Evolutionary conservation across 2,113 vertebrate genomes (phyloP), one percentile per base, ranked within the genome.

Genomic region (Larimichthys polyactis): DNA sequence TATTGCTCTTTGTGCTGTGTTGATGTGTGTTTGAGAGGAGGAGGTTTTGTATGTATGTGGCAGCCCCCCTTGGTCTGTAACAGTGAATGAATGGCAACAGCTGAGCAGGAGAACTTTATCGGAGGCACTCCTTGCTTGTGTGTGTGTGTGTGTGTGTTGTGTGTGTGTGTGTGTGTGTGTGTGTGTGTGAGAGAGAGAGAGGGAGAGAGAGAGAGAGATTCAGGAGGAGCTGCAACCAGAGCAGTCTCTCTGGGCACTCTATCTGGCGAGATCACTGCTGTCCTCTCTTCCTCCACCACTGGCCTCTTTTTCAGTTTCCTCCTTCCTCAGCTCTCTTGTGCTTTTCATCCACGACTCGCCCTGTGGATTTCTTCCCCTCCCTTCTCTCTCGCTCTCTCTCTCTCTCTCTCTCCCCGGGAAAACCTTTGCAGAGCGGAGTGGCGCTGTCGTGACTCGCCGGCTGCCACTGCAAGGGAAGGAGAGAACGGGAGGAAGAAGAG

Each of bases 21-120:
- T 75, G 81, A 57, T 62, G 43, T 75, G 78, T 59, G 29, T 85
- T 73, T 51, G 57, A 78, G 17, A 71, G 64, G 59, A 77, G 57
- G 58, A 27, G 84, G 63, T 63, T 70, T 57, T 62, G 81, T 59
- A 85, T 62, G 81, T 59, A 85, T 87, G 69, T 74, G 66, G 77
- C 75, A 57, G 57, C 79, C 76, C 67, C 65, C 29, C 57, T 20
- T 12, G 60, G 82, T 66, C 76, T 92, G 81, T 84, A 90, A 82
- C 83, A 66, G 88, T 91, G 87, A 95, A 94, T 87, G 93, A 94
- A 92, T 92, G 90, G 93, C 92, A 95, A 95, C 95, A 96, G 94
- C 95, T 96, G 95, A 95, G 90, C 91, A 79, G 89, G 90, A 94
- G 89, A 91, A 91, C 93, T 93, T 94, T 90, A 92, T 93, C 90